These are phyloP conservation scores for Enteromius radiatus DNA, from an alignment of 2,797 vertebrate species.

Conservation along the genomic window DNA sequence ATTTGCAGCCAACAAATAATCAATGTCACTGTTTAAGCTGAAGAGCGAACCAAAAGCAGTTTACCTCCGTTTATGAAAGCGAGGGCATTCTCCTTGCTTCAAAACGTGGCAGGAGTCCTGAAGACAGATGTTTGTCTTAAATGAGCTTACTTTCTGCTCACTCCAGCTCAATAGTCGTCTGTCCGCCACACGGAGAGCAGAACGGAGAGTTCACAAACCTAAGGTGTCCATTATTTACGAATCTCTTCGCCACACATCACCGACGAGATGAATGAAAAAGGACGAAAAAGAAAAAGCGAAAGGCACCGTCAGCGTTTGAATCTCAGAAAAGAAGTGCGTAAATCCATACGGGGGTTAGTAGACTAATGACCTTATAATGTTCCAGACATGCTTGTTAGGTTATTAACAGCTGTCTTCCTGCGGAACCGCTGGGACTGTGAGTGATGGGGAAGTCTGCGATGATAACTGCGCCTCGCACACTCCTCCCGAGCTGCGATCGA, in stretches of 20 bases:
- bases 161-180: conserved; percentile 65
- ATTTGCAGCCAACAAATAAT: conserved; percentile 28
- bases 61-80: conserved; percentile 75
- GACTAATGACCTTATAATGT: conserved; percentile 59
- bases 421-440: conserved; percentile 64
- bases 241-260: conserved; percentile 63
- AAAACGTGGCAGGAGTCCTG: conserved; percentile 64
- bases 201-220: conserved; percentile 46
- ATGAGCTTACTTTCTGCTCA: conserved; percentile 69
- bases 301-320: conserved; percentile 58
- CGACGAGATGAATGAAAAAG: conserved; percentile 38
- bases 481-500: conserved; percentile 73
- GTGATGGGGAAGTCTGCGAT: conserved; percentile 71
- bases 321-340: conserved; percentile 68
- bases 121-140: conserved; percentile 43
- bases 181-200: conserved; percentile 63
- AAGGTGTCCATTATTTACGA: conserved; percentile 57
- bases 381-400: conserved; percentile 66
- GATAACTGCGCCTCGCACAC: conserved; percentile 75
- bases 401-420: conserved; percentile 51
- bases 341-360: conserved; percentile 64
- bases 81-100: conserved; percentile 67
- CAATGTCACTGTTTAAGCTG: neutral
- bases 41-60: conserved; percentile 22
- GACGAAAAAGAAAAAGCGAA: neutral